Base-by-base conservation (phyloP, 1,140 invertebrate genomes). In the Thaumatotibia leucotreta region DNA sequence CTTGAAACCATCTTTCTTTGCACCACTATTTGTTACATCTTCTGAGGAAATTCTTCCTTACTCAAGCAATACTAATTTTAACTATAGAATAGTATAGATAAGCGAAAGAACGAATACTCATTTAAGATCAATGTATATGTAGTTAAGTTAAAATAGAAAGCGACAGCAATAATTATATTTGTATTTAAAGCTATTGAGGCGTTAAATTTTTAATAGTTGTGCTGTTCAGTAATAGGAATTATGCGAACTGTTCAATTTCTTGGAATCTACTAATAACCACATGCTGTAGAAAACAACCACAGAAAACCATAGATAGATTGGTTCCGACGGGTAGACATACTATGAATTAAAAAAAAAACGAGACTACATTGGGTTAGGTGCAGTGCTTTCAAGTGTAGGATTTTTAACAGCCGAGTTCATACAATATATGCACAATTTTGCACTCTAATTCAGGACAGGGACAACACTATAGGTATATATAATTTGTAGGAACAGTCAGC, bases 111-210 rank as follows among this genome's bases (percentile, higher is more conserved):
- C 81, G 84, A 90, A 90, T 90, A 88, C 88, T 89, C 88, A 87
- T 83, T 83, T 86, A 83, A 89, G 88, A 83, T 86, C 73, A 82
- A 82, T 90, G 83, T 86, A 88, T 81, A 83, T 86, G 82, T 84
- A 84, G 69, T 82, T 88, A 87, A 83, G 84, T 75, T 73, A 77
- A 77, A 71, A 72, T 89, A 89, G 80, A 80, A 80, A 84, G 86
- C 86, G 76, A 89, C 86, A 90, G 88, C 86, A 90, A 90, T 90
- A 90, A 90, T 64, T 88, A 88, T 90, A 88, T 88, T 88, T 89
- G 87, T 89, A 90, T 88, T 86, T 86, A 88, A 83, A 87, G 88
- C 88, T 90, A 90, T 84, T 84, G 85, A 86, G 39, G 86, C 84
- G 86, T 89, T 88, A 87, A 89, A 89, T 86, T 88, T 90, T 88